Conservation (phyloP, 1,140 invertebrate genomes). For the Drosophila baimaii region DNA sequence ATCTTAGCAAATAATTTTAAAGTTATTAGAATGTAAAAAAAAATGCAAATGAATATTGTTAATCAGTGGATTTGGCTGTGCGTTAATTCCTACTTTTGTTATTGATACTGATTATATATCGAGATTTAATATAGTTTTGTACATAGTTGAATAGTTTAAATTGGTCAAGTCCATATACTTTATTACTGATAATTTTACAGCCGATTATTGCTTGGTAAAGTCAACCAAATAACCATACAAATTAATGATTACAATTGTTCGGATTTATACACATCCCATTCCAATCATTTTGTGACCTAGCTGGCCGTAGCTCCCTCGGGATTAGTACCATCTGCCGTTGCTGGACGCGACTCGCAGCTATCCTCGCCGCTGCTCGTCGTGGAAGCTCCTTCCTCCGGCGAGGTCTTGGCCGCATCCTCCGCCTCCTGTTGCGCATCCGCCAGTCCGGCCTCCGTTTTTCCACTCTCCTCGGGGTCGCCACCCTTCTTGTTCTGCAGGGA, state of each 20-base stretch:
- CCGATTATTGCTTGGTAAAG: no score
- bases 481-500: constrained; percentile 65
- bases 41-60: no score
- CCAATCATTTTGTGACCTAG: neutral
- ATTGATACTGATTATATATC: no score
- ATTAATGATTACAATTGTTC: neutral
- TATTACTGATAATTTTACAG: no score
- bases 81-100: no score
- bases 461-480: constrained; percentile 47
- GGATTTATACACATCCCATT: neutral
- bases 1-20: no score
- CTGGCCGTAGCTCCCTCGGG: constrained; percentile 11
- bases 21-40: no score
- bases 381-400: constrained; percentile 69
- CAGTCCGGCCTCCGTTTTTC: constrained; percentile 24
- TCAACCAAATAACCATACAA: neutral
- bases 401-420: constrained; percentile 66
- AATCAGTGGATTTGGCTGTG: no score
- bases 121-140: no score
- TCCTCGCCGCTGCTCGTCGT: constrained; percentile 77
- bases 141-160: no score
- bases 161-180: no score
- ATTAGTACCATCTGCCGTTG: constrained; percentile 70
- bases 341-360: constrained; percentile 72
- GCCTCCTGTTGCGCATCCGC: constrained; percentile 53